Conservation (phyloP, 2,797 vertebrate species). For the Diplodus puntazzo region DNA sequence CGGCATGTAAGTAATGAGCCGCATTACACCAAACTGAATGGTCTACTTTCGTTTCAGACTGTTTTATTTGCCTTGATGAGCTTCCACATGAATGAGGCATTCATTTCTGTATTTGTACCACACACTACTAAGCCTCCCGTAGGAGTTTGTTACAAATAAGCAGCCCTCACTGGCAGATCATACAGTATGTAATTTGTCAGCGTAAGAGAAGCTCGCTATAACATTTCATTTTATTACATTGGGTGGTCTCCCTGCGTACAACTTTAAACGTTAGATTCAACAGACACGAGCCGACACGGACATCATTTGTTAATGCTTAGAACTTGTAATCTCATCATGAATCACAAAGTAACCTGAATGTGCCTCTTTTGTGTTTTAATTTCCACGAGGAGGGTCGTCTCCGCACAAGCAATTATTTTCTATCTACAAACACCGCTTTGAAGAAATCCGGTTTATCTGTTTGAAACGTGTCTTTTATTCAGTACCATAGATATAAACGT, state of each 20-base stretch:
- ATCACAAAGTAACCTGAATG: constrained; percentile 53
- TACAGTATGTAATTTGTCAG: constrained; percentile 14
- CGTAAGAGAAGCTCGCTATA: neutral
- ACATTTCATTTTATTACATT: constrained; percentile 12
- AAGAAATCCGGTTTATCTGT: constrained; percentile 46
- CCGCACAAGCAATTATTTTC: constrained; percentile 66
- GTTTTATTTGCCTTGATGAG: neutral
- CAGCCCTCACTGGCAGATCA: neutral
- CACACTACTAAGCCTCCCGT: neutral
- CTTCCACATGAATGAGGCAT: neutral
- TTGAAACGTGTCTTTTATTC: constrained; percentile 47
- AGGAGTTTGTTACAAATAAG: constrained; percentile 6
- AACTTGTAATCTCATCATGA: constrained; percentile 38
- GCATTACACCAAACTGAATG: neutral
- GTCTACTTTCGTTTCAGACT: neutral
- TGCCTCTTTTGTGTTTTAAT: constrained; percentile 53
- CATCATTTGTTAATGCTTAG: constrained; percentile 37
- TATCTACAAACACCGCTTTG: constrained; percentile 54
- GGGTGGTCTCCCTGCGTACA: constrained; percentile 4
- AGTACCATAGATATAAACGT: constrained; percentile 29
- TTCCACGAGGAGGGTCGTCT: constrained; percentile 38
- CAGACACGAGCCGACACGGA: constrained; percentile 18
- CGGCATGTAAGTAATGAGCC: constrained; percentile 92
- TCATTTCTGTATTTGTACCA: neutral
- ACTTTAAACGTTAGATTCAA: constrained; percentile 30